Evolutionary conservation across 1,140 invertebrate species (phyloP), one percentile per base, ranked within the genome.

Genomic region (Scaptomyza montana): DNA sequence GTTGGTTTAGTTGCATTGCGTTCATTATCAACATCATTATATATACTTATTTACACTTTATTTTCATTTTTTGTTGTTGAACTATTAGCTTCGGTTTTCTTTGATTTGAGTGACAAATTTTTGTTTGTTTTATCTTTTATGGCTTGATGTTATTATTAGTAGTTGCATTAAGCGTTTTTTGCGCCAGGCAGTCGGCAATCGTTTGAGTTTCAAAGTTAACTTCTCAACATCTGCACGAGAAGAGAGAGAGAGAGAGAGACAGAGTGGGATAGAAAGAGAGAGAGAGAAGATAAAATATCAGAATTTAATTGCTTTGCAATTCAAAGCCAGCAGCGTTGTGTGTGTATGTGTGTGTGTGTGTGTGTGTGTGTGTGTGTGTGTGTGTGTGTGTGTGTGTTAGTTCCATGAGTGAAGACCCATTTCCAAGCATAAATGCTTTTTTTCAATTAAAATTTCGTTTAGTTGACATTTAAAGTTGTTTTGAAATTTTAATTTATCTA

Each of bases 1-100:
- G 81, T 85, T 51, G 59, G 67, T 71, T 86, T 77, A 74, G 81
- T 75, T 63, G 78, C 74, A 86, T 85, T 69, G 54, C 79, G 1
- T 25, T 25, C 21, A 25, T 25, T 25, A 25, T 30, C 60, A 62
- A 59, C 75, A 63, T 66, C 72, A 30, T 54, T 53, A 47, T 33
- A 43, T 25, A 4, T 4, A 25, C 7, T 33, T 33, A 25, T 33
- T 33, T 33, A 7, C 30, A 6, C 0, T 33, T 33, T 5, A 7
- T 33, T 33, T 33, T 33, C 5, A 6, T 6, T 33, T 33, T 33
- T 33, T 30, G 3, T 30, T 30, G 3, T 30, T 30, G 3, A 5
- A 30, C 2, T 30, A 30, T 30, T 30, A 5, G 5, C 28, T 16
- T 16, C 16, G 16, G 5, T 30, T 30, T 30, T 30, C 3, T 30